Evolutionary conservation across 2,113 vertebrate species (phyloP), one percentile per base, ranked within the genome.

Genomic region (Odontesthes bonariensis): DNA sequence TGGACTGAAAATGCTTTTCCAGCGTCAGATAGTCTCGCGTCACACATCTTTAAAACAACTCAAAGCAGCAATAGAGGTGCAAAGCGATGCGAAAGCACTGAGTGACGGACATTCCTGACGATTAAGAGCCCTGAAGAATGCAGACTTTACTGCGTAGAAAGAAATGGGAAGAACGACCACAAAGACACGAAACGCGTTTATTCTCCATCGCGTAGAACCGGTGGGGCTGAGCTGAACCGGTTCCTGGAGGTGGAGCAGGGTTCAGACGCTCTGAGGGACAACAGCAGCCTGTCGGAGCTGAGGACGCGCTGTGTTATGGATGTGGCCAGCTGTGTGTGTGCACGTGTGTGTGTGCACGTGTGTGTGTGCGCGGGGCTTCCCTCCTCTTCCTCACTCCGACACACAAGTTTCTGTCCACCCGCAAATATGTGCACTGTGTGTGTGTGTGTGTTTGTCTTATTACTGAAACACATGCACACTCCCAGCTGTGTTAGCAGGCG

Each of bases 261-360:
- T 0, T 44, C 42, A 44, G 49, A 1, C 42, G 16, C 42, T 44
- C 42, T 14, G 13, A 54, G 7, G 35, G 32, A 66, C 38, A 65
- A 47, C 67, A 67, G 65, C 52, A 42, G 54, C 31, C 42, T 44
- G 42, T 44, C 16, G 40, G 14, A 44, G 40, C 40, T 13, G 9
- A 44, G 40, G 9, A 47, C 14, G 12, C 53, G 10, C 27, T 49
- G 69, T 71, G 64, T 76, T 67, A 72, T 72, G 65, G 84, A 85
- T 85, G 82, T 85, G 68, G 70, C 87, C 87, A 84, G 82, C 87
- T 86, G 85, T 89, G 27, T 27, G 27, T 27, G 27, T 27, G 27
- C 3, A 3, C 27, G 3, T 3, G 84, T 66, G 78, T 77, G 86
- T 75, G 53, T 62, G 62, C 47, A 63, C 44, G 56, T 51, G 33